Evolutionary conservation across 2,113 vertebrate species (phyloP).

Genomic region (Nesogale talazaci): DNA sequence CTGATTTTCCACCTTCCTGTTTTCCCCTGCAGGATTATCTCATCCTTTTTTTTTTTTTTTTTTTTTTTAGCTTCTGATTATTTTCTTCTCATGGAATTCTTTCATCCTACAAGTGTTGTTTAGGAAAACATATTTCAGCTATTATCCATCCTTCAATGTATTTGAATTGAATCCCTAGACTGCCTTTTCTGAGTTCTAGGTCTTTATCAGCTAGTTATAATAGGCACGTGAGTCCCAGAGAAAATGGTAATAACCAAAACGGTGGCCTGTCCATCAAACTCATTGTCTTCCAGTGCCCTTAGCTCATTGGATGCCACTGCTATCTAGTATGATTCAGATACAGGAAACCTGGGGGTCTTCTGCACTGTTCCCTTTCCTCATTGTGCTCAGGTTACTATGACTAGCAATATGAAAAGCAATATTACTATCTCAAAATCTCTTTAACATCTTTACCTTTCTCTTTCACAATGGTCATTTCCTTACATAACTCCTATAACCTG

Average conservation of each 20-base stretch:
- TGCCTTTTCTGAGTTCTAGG: not conserved
- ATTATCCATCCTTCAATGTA: not conserved
- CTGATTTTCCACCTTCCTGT: not conserved
- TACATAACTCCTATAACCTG: not conserved
- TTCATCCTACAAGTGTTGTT: not conserved
- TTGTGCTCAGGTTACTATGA: not conserved
- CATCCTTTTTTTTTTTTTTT: no score
- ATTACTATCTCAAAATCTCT: not conserved
- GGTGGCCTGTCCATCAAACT: not conserved
- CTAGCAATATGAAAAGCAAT: no score
- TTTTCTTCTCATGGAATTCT: not conserved
- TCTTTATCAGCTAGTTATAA: not conserved
- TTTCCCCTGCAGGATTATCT: not conserved
- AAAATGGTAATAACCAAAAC: not conserved
- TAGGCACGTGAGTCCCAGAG: fast-evolving
- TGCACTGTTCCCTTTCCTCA: not conserved
- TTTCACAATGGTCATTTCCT: not conserved
- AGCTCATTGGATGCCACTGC: not conserved
- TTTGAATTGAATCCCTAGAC: not conserved
- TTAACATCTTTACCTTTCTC: not conserved
- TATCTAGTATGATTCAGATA: not conserved
- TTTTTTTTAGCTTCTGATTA: not conserved
- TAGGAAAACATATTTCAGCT: not conserved
- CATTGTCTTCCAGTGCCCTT: not conserved
- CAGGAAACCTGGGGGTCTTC: not conserved